Conservation (phyloP, 2,797 vertebrate genomes). For the Rachycentron canadum region DNA sequence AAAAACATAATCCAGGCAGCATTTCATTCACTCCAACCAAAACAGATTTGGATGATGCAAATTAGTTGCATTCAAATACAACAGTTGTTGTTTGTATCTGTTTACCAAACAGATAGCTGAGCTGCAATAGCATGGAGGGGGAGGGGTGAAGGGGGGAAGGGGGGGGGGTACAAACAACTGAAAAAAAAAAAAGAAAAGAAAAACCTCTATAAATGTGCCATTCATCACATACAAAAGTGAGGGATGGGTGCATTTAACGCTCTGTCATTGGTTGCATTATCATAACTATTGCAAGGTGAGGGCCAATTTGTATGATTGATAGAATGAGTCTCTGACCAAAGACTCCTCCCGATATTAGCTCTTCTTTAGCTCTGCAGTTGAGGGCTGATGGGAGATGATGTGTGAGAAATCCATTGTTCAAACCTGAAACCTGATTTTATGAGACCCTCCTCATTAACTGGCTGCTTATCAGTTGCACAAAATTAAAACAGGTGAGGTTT, state of each 20-base stretch:
- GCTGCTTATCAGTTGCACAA: not conserved
- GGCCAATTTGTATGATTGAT: constrained; percentile 79
- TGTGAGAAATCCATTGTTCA: too few species aligned
- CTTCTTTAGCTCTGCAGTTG: constrained; percentile 14
- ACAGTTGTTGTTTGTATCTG: constrained; percentile 11
- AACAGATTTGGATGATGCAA: not conserved
- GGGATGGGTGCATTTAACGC: constrained; percentile 75
- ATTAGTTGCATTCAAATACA: not conserved
- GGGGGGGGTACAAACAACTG: constrained; percentile 29
- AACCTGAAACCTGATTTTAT: not conserved
- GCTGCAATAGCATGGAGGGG: constrained; percentile 17
- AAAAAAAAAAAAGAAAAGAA: constrained; percentile 38
- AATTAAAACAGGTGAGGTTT: not conserved
- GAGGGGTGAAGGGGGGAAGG: too few species aligned
- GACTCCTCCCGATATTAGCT: constrained; percentile 55
- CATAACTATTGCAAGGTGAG: constrained; percentile 80
- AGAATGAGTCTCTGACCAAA: constrained; percentile 61
- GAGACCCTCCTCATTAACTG: not conserved
- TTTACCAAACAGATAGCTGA: constrained; percentile 34
- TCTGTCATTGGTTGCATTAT: constrained; percentile 73
- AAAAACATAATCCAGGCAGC: not conserved
- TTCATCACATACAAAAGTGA: constrained; percentile 69
- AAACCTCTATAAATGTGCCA: constrained; percentile 53
- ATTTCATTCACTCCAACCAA: not conserved
- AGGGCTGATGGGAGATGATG: constrained; percentile 10